Evolutionary conservation across 2,797 vertebrate genomes (phyloP).

Genomic region (Falco naumanni): DNA sequence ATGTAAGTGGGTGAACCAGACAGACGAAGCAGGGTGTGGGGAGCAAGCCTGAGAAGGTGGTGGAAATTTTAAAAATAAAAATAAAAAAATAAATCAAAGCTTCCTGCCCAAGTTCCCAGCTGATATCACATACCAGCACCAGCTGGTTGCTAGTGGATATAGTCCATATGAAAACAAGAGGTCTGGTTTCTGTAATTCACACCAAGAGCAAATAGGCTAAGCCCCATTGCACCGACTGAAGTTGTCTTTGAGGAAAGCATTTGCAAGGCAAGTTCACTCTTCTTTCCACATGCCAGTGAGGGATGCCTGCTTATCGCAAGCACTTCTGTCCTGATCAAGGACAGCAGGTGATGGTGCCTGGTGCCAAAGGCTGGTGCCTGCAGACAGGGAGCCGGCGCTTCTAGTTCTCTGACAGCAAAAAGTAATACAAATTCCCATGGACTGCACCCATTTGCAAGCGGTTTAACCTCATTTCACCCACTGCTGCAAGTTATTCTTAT

Average conservation of each 20-base stretch:
- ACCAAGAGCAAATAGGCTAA: background rate
- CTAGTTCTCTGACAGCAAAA: background rate
- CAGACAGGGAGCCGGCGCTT: accelerated
- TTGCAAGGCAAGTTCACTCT: background rate
- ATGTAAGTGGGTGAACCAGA: background rate
- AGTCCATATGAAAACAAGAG: background rate
- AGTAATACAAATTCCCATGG: background rate
- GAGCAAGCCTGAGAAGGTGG: background rate
- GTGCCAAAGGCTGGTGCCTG: background rate
- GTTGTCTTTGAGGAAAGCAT: background rate
- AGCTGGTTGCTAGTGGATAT: background rate
- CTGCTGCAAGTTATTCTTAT: background rate
- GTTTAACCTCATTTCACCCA: background rate
- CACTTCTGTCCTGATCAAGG: background rate
- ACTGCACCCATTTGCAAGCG: background rate
- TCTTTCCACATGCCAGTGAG: background rate
- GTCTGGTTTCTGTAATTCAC: slow-evolving; percentile 55
- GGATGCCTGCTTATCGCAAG: background rate
- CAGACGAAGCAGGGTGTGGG: background rate
- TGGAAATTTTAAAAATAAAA: background rate
- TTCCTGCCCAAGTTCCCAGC: slow-evolving; percentile 4
- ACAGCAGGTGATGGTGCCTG: accelerated
- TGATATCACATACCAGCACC: slow-evolving; percentile 7
- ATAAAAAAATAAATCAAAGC: background rate
- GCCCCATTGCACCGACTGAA: background rate